These are phyloP conservation scores for Leuciscus waleckii DNA, from an alignment of 2,797 vertebrate species.

Conservation along the genomic window DNA sequence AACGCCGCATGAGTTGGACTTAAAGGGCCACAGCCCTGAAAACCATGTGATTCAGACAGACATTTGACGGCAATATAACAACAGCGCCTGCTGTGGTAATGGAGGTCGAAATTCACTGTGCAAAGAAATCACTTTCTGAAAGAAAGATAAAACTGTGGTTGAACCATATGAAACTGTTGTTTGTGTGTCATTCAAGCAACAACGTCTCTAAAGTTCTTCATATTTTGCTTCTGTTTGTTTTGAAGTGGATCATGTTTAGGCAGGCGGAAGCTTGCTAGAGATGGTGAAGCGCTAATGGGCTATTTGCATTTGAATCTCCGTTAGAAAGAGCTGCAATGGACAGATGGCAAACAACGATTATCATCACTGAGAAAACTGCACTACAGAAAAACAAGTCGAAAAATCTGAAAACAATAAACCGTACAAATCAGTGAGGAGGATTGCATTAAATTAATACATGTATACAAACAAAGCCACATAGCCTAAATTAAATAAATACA, in stretches of 20 bases:
- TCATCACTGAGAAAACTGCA: neutral
- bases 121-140: no score
- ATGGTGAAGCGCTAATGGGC: conserved; percentile 40
- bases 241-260: neutral
- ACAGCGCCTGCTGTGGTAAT: conserved; percentile 66
- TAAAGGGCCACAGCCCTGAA: conserved; percentile 68
- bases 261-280: conserved; percentile 11
- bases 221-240: neutral
- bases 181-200: neutral
- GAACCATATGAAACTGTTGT: neutral
- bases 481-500: neutral
- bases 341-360: neutral
- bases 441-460: neutral
- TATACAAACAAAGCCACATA: neutral
- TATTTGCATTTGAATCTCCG: conserved; percentile 53
- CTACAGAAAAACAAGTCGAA: neutral
- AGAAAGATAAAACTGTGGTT: neutral
- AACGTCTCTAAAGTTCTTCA: neutral
- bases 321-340: conserved; percentile 34
- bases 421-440: neutral
- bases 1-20: conserved; percentile 66
- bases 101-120: conserved; percentile 61
- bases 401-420: neutral
- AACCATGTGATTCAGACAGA: neutral
- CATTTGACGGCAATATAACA: neutral